Conservation (phyloP, 2,888 invertebrate genomes). For the Sesamia inferens region DNA sequence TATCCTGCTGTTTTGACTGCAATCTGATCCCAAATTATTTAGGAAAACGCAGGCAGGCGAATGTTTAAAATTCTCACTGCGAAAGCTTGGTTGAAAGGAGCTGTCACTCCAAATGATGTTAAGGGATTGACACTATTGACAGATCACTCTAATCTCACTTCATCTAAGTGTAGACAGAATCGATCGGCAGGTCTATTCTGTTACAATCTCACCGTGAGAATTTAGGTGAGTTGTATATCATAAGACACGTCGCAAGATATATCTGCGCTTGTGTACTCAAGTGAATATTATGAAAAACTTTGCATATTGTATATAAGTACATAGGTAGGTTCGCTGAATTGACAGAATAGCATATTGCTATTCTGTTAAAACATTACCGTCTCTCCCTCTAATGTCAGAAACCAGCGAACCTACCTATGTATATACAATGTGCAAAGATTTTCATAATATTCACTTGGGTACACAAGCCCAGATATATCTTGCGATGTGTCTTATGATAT, state of each 20-base stretch:
- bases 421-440: not conserved
- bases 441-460: conserved; percentile 56
- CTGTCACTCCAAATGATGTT: too few relatives aligned
- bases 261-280: conserved; percentile 59
- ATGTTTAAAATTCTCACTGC: too few relatives aligned
- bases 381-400: not conserved
- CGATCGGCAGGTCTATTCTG: too few relatives aligned
- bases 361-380: too few relatives aligned
- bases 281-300: conserved; percentile 50
- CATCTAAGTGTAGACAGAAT: too few relatives aligned
- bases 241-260: conserved; percentile 65
- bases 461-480: conserved; percentile 62
- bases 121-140: too few relatives aligned
- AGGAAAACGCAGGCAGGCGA: too few relatives aligned
- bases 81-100: too few relatives aligned
- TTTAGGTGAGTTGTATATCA: conserved; percentile 54
- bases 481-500: conserved; percentile 68
- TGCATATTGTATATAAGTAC: not conserved
- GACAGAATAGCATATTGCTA: not conserved
- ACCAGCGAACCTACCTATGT: not conserved
- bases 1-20: too few relatives aligned
- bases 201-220: too few relatives aligned
- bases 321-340: not conserved
- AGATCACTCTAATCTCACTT: too few relatives aligned
- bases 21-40: too few relatives aligned